Evolutionary conservation across 2,888 invertebrate genomes (phyloP), one percentile per base, ranked within the genome.

Genomic region (Zaprionus bogoriensis): DNA sequence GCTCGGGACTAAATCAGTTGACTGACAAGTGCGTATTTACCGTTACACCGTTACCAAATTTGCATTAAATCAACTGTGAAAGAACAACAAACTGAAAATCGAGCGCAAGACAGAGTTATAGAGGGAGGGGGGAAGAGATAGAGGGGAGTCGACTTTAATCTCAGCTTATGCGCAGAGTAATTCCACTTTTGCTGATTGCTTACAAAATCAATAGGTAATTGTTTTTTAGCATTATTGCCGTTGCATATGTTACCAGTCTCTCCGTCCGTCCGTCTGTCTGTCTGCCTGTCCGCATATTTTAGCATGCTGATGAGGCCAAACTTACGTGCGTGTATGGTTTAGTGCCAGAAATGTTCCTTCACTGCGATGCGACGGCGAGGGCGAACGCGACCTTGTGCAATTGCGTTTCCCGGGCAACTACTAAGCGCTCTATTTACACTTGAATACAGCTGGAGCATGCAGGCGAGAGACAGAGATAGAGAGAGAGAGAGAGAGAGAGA

Each of bases 281-380:
- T n/a, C n/a, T n/a, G n/a, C n/a, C n/a, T n/a, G n/a, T n/a, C n/a
- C n/a, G n/a, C n/a, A n/a, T 36, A 14, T 32, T 14, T 32, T 14
- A n/a, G n/a, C 32, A 32, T 32, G 32, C 7, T 32, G 32, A 17
- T 6, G 22, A 23, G 3, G 9, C 9, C 3, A n/a, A 48, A 70
- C 61, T 72, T 69, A 69, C 72, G 52, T 60, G 58, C 45, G 54
- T 66, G 51, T 45, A 45, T 52, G 38, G 38, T 32, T 50, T 52
- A n/a, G 12, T 36, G 54, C 28, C 41, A 50, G 46, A 27, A 61
- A 61, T 28, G 50, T 12, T 23, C 25, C 47, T 27, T 30, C 50
- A 48, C 7, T 52, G 41, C 4, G 44, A 45, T 45, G n/a, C 39
- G 4, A 19, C 39, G 14, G 14, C 38, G 41, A 41, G 36, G 64